A percentile compares a stretch with the other conserved stretches of the same genome.
phyloP scores from a whole-genome alignment of 1,140 invertebrate species.

The Stratiolaelaps scimitus region DNA sequence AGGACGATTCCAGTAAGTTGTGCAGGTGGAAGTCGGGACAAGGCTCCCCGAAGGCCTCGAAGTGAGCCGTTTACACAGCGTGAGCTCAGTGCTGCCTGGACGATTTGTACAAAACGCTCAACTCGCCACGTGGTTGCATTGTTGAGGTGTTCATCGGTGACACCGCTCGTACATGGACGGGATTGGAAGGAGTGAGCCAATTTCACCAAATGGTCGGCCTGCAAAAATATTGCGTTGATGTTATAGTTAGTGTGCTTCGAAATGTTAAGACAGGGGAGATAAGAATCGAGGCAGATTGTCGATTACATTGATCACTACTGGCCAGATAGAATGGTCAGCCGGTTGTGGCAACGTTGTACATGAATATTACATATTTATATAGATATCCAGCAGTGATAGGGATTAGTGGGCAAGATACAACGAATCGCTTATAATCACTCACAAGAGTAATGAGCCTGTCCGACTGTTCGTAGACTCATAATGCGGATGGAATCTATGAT shows the following conservation, averaged over 20 bases:
- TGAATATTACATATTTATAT: too few relatives aligned
- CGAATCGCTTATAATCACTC: too few relatives aligned
- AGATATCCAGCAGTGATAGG: too few relatives aligned
- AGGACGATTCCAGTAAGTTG: not conserved
- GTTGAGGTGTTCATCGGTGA: not conserved
- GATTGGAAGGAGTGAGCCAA: not conserved
- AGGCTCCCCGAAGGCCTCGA: not conserved
- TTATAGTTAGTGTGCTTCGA: not conserved
- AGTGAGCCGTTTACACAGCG: not conserved
- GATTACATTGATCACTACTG: too few relatives aligned
- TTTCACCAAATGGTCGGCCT: slow-evolving; percentile 8
- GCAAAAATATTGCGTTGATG: not conserved
- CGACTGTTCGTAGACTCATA: too few relatives aligned
- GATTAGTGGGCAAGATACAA: too few relatives aligned
- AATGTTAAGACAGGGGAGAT: not conserved
- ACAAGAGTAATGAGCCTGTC: too few relatives aligned
- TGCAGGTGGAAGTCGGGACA: not conserved
- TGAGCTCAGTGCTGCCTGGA: slow-evolving; percentile 9
- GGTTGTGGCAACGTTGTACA: too few relatives aligned
- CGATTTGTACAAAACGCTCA: slow-evolving; percentile 17
- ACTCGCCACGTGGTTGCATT: not conserved
- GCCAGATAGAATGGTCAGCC: too few relatives aligned
- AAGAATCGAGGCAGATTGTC: too few relatives aligned
- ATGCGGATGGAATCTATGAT: too few relatives aligned
- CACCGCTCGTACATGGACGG: too few relatives aligned